Percentiles rank a stretch among this genome's conserved stretches.
Evolutionary conservation across 1,140 invertebrate genomes (phyloP).

Genomic region (Aphaenogaster rudis): DNA sequence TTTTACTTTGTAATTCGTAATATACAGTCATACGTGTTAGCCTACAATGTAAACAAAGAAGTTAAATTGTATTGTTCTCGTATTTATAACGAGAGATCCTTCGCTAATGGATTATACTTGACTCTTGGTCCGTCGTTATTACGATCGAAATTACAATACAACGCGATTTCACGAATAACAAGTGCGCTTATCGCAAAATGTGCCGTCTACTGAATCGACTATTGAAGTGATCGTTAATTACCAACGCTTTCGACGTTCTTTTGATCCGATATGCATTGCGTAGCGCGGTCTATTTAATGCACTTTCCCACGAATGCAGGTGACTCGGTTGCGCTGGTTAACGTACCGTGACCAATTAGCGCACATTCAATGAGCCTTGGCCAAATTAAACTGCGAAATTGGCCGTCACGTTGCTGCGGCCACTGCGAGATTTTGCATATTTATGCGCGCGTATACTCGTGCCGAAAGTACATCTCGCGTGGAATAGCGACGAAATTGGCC

Average conservation of each 20-base stretch:
- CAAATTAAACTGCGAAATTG: constrained; percentile 61
- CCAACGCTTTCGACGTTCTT: constrained; percentile 45
- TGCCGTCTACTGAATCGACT: not conserved
- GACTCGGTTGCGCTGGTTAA: constrained; percentile 58
- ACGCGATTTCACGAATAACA: not conserved
- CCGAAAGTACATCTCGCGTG: constrained; percentile 22
- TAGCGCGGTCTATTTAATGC: constrained; percentile 51
- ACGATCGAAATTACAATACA: not conserved
- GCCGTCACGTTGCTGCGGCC: constrained; percentile 40
- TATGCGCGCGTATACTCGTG: constrained; percentile 15
- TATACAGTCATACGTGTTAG: too few relatives aligned
- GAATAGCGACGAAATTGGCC: constrained; percentile 66
- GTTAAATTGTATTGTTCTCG: not conserved
- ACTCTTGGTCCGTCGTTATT: too few relatives aligned
- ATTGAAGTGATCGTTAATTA: constrained; percentile 37
- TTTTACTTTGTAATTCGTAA: too few relatives aligned
- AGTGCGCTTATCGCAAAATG: not conserved
- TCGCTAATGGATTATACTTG: not conserved
- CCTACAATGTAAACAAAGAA: too few relatives aligned
- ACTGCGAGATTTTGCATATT: not conserved
- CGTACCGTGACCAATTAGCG: constrained; percentile 70
- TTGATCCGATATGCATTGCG: constrained; percentile 24
- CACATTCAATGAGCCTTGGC: constrained; percentile 35
- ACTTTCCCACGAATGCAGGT: constrained; percentile 69
- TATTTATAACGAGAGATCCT: not conserved